phyloP scores from a whole-genome alignment of 2,888 invertebrate genomes.

The Caenorhabditis doughertyi region DNA sequence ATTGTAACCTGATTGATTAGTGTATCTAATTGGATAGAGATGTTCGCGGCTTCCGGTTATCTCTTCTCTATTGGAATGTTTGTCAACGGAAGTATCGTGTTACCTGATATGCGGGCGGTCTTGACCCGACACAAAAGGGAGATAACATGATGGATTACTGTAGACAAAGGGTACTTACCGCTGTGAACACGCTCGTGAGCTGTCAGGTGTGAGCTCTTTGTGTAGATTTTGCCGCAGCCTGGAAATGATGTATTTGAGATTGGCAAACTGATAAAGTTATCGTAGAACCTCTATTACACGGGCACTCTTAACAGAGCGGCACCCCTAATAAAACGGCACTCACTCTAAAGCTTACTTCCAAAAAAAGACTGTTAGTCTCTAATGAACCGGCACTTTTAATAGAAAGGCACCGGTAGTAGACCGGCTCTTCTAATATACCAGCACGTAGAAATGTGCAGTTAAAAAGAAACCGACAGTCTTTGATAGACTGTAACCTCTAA shows the following conservation, averaged over 20 bases:
- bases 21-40: slow-evolving; percentile 45
- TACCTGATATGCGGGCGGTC: slow-evolving; percentile 4
- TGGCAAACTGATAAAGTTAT: too few relatives aligned
- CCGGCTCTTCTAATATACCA: too few relatives aligned
- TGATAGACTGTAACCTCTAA: too few relatives aligned
- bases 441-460: too few relatives aligned
- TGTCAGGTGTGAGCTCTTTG: slow-evolving; percentile 81
- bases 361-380: too few relatives aligned
- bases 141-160: slow-evolving; percentile 33
- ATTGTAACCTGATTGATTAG: slow-evolving; percentile 35
- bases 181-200: slow-evolving; percentile 80
- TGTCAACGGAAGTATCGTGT: slow-evolving; percentile 41
- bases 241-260: slow-evolving; percentile 10
- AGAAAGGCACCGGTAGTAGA: too few relatives aligned
- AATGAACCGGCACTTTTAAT: too few relatives aligned
- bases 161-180: slow-evolving; percentile 69
- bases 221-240: slow-evolving; percentile 81
- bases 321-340: too few relatives aligned
- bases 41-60: slow-evolving; percentile 9
- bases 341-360: too few relatives aligned
- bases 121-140: slow-evolving; percentile 34
- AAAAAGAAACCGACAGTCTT: too few relatives aligned
- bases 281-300: too few relatives aligned
- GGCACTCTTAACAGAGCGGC: too few relatives aligned
- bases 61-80: slow-evolving; percentile 1